A percentile compares a stretch with the other conserved stretches of the same genome.
These are phyloP conservation scores for Numida meleagris DNA, from an alignment of 2,113 vertebrate species.

Conservation along the genomic window DNA sequence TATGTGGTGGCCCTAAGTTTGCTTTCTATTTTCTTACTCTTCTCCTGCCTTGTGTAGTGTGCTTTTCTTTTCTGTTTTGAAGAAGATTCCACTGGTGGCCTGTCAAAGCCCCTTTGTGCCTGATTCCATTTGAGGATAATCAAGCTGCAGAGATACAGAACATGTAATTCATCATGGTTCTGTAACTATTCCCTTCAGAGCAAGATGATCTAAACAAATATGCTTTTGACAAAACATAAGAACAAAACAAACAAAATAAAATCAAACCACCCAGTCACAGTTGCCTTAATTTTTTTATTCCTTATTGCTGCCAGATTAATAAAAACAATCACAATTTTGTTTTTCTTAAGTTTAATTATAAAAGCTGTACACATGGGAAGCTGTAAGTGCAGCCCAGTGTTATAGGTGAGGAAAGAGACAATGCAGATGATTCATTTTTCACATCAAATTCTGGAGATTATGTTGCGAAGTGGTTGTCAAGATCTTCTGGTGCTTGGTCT, in stretches of 20 bases:
- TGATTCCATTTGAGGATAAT: not conserved
- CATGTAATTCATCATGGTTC: not conserved
- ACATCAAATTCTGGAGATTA: not conserved
- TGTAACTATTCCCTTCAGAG: not conserved
- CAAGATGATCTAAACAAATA: not conserved
- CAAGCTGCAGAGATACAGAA: not conserved
- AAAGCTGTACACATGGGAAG: not conserved
- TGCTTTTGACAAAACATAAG: not conserved
- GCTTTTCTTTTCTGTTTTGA: not conserved
- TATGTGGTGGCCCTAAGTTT: fast-evolving
- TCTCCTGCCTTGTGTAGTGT: not conserved
- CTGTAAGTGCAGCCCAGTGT: not conserved
- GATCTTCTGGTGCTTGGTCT: not conserved
- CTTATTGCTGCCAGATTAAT: not conserved
- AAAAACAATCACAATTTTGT: not conserved
- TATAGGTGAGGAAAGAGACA: not conserved
- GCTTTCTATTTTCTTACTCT: not conserved
- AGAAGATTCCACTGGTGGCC: not conserved
- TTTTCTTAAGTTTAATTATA: not conserved
- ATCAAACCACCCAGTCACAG: fast-evolving
- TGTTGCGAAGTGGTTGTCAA: not conserved
- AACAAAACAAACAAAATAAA: not conserved
- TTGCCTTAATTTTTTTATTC: not conserved
- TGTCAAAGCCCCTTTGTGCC: not conserved
- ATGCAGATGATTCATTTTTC: not conserved